phyloP scores from a whole-genome alignment of 1,140 invertebrate genomes.

The Bombus superbus region DNA sequence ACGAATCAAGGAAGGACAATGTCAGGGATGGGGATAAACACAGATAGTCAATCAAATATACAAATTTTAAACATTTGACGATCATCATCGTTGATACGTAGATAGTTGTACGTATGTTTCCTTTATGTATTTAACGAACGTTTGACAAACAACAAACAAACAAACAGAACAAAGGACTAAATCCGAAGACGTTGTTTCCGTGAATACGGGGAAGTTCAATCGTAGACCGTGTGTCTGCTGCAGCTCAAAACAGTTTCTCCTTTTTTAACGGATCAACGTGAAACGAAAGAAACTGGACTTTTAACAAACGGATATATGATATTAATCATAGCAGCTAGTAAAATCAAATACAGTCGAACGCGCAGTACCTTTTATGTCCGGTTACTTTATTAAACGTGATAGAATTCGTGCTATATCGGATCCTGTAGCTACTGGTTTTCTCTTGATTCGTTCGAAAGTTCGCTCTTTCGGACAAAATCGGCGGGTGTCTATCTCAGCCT shows the following conservation, averaged over 20 bases:
- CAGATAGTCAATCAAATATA: background rate
- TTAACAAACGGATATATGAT: conserved; percentile 19
- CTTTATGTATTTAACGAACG: conserved; percentile 44
- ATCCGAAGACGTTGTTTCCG: background rate
- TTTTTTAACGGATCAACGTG: background rate
- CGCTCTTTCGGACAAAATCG: background rate
- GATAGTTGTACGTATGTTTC: conserved; percentile 34
- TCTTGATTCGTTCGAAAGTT: conserved; percentile 27
- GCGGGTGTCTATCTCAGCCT: background rate
- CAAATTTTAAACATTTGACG: background rate
- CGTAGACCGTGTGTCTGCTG: background rate
- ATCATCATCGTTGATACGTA: background rate
- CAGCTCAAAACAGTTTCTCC: conserved; percentile 39
- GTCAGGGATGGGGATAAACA: background rate
- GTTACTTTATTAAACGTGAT: background rate
- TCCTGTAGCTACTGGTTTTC: conserved; percentile 15
- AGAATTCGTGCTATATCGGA: background rate
- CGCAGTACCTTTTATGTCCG: background rate
- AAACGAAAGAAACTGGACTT: background rate
- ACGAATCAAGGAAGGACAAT: background rate
- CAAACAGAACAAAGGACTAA: background rate
- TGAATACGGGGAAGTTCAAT: background rate
- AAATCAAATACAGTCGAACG: background rate
- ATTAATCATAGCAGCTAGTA: conserved; percentile 45
- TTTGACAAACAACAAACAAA: conserved; percentile 6